Evolutionary conservation across 2,888 invertebrate genomes (phyloP).

Genomic region (Ornithoptera alexandrae): DNA sequence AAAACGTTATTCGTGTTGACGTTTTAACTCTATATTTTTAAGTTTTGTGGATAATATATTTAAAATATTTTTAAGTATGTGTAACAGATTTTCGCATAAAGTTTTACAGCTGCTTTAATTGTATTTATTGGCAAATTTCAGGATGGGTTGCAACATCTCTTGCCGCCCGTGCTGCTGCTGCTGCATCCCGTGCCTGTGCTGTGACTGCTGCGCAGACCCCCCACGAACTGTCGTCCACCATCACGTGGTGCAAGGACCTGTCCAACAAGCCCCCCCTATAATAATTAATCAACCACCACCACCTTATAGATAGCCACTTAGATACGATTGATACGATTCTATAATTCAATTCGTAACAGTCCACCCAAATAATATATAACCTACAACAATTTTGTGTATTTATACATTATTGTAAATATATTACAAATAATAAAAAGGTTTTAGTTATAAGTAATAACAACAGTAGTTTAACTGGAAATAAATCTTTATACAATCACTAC

Average conservation of each 20-base stretch:
- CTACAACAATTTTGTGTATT: background rate
- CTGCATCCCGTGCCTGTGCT: slow-evolving; percentile 66
- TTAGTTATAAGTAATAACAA: background rate
- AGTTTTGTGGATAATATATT: too few relatives aligned
- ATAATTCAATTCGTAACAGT: background rate
- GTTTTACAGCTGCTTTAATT: background rate
- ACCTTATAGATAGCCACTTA: slow-evolving; percentile 43
- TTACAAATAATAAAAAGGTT: background rate
- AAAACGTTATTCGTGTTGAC: too few relatives aligned
- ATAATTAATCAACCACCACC: slow-evolving; percentile 51
- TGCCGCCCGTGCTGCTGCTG: slow-evolving; percentile 72
- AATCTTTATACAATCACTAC: background rate
- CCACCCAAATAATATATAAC: background rate
- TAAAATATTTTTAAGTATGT: too few relatives aligned
- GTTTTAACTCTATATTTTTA: too few relatives aligned
- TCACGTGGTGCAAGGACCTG: slow-evolving; percentile 45
- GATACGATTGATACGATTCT: background rate
- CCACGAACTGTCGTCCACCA: slow-evolving; percentile 45
- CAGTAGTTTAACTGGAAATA: background rate
- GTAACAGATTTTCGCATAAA: background rate
- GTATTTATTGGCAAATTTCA: slow-evolving; percentile 41
- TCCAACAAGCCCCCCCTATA: slow-evolving; percentile 36
- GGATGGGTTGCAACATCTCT: slow-evolving; percentile 71
- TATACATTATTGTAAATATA: slow-evolving; percentile 1
- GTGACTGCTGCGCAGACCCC: slow-evolving; percentile 61